A percentile compares a stretch with the other conserved stretches of the same genome.
These are phyloP conservation scores for Lithophane ornitopus DNA, from an alignment of 2,888 invertebrate genomes.

Conservation along the genomic window DNA sequence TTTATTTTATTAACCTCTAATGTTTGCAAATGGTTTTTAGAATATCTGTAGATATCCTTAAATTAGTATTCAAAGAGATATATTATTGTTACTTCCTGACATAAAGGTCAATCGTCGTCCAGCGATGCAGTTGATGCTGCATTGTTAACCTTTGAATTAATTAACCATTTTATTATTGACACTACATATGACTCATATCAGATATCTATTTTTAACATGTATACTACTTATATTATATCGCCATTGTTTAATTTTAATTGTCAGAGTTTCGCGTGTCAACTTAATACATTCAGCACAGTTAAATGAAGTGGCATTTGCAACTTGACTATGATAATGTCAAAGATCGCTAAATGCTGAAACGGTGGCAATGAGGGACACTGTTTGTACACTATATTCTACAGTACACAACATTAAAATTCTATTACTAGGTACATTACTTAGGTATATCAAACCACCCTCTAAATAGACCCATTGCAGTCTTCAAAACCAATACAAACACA, in stretches of 20 bases:
- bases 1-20: neutral
- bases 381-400: neutral
- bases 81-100: slow-evolving; percentile 39
- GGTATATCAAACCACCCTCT: neutral
- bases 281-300: neutral
- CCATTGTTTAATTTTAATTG: neutral
- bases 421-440: neutral
- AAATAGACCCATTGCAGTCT: neutral
- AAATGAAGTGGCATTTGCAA: neutral
- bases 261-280: neutral
- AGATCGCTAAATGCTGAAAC: neutral
- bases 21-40: neutral
- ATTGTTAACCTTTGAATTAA: slow-evolving; percentile 49
- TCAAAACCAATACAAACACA: neutral
- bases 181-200: slow-evolving; percentile 26
- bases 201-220: slow-evolving; percentile 10
- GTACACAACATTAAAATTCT: neutral
- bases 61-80: slow-evolving; percentile 16
- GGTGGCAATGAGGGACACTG: neutral
- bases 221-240: neutral
- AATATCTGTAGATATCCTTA: neutral
- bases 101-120: slow-evolving; percentile 44
- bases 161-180: slow-evolving; percentile 33
- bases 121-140: slow-evolving; percentile 22
- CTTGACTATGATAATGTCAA: neutral